Base-by-base conservation (phyloP, 2,113 vertebrate genomes). In the Pogonocichla stellata region DNA sequence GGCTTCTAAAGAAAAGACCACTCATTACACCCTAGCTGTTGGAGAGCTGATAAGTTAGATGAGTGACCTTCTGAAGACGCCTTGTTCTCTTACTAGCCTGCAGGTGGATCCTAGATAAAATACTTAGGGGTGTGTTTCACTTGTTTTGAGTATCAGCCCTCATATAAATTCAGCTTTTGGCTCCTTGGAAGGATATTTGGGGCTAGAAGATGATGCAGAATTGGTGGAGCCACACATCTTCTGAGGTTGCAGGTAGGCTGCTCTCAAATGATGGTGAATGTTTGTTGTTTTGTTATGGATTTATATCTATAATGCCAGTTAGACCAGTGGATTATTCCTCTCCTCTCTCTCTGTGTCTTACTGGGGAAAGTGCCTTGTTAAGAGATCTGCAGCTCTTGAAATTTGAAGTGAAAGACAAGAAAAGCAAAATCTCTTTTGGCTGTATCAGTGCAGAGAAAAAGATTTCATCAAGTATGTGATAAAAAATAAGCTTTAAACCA, bases 91-190 rank as follows among this genome's bases (percentile, higher is more conserved):
- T 87, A 45, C 75, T 61, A 61, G 45, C 23, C 48, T 75, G 47
- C 58, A 84, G 85, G 1, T 81, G 85, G 4, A 31, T 71, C 51
- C 60, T 45, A 51, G 20, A 11, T 40, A 33, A 87, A 86, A 74
- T 2, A 62, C 60, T 74, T 29, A 16, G 70, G 18, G 3, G 17
- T n/a, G 50, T 24, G 28, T n/a, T 45, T 89, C 19, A 25, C 5
- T 53, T 83, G 58, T 14, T 20, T 84, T 70, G 80, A 73, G 47
- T 84, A 40, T 4, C 36, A 61, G 19, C 33, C 12, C 26, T 70
- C 5, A 1, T 1, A 1, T 5, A 5, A 6, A 1, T 17, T 50
- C 2, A 25, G 19, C 2, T 64, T 82, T 60, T 3, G 26, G 13
- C 15, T 72, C 8, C 8, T 43, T 65, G 4, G 15, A 43, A 83